These are phyloP conservation scores for Nymphalis urticae DNA, from an alignment of 2,888 invertebrate species.

Conservation along the genomic window DNA sequence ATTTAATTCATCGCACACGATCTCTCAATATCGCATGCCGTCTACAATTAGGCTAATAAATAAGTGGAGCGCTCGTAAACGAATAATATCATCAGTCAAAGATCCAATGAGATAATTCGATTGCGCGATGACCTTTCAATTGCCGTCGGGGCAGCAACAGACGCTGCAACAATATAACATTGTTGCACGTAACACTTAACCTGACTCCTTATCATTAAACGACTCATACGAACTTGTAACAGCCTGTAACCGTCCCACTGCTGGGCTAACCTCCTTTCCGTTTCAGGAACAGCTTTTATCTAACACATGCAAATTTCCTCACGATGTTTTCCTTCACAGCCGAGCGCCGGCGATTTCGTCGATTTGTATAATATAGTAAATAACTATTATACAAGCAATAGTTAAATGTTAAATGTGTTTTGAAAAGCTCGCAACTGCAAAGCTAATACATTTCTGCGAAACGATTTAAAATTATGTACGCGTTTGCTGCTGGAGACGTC, in stretches of 20 bases:
- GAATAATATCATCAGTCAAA: constrained; percentile 29
- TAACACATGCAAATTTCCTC: too few relatives aligned
- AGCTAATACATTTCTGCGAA: too few relatives aligned
- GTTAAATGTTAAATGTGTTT: too few relatives aligned
- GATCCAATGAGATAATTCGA: constrained; percentile 33
- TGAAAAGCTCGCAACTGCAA: too few relatives aligned
- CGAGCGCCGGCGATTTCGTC: too few relatives aligned
- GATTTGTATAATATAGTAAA: too few relatives aligned
- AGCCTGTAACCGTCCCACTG: too few relatives aligned
- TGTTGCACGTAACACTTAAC: background rate
- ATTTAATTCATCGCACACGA: background rate
- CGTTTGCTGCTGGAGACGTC: too few relatives aligned
- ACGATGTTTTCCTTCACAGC: too few relatives aligned
- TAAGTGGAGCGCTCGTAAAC: constrained; percentile 19
- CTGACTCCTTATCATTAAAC: background rate
- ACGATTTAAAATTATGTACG: too few relatives aligned
- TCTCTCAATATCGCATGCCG: constrained; percentile 6
- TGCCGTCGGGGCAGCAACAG: constrained; percentile 1
- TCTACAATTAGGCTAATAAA: background rate
- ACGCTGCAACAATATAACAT: background rate
- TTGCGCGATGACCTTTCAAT: constrained; percentile 31
- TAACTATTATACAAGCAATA: background rate
- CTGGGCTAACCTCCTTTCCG: too few relatives aligned
- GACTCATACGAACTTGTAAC: background rate
- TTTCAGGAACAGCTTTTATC: too few relatives aligned